Base-by-base conservation (phyloP, 2,888 invertebrate genomes). In the Gasteruption jaculator region DNA sequence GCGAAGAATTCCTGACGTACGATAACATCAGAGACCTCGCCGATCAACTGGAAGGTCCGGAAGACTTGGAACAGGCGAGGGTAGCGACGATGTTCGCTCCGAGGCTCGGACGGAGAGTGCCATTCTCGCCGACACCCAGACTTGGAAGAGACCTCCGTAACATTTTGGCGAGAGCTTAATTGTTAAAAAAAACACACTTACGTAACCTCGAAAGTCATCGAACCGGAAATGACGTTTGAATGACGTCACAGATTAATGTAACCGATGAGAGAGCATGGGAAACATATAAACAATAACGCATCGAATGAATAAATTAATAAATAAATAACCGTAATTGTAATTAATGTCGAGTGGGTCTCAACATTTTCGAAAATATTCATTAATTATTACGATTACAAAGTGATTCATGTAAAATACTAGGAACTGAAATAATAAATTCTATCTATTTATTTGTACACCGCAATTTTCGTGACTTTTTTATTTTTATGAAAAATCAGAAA, bases 81-180 rank as follows among this genome's bases (percentile, higher is more conserved):
- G 48, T 53, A 8, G 54, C 63, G 1, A 63, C 67, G 4, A 54
- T 60, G 4, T 66, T 68, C 41, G 62, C 64, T 7, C 63, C 69
- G 0, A 57, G 69, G 30, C 54, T 69, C 12, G 68, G 66, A 4
- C 63, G 68, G 12, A 55, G 57, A 31, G 31, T 60, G 22, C 59
- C 63, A 3, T 65, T 65, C 56, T 56, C 51, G 31, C 61, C 61
- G 2, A 53, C 60, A 5, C 57, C 61, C 6, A 50, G 58, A 25
- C 54, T 63, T 22, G 65, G 60, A 7, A 61, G 57, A 26, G 58
- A 62, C 29, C 50, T 62, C 5, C 53, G 53, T 36, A 47, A 43
- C 6, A 34, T 52, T 8, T 38, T 54, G 5, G 47, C 48, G 31
- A 57, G 52, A 44, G 32, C 43, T 4, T 19, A 40, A 22, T 27